Evolutionary conservation across 2,888 invertebrate species (phyloP).

Genomic region (Callimorpha dominula): DNA sequence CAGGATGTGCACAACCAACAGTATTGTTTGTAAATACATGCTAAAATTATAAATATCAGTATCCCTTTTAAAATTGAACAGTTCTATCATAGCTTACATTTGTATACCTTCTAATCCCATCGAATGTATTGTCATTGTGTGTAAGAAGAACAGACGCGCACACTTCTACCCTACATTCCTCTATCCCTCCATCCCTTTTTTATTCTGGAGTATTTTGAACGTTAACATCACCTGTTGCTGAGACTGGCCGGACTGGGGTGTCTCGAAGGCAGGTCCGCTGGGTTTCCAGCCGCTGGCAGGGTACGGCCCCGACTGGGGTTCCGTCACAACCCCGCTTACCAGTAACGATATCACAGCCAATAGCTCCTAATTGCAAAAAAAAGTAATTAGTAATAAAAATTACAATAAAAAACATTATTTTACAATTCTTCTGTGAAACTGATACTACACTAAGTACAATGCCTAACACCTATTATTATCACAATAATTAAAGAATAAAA

Average conservation of each 20-base stretch:
- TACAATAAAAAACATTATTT: too few relatives aligned
- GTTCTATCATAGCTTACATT: background rate
- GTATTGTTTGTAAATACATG: background rate
- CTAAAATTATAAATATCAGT: background rate
- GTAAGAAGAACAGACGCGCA: background rate
- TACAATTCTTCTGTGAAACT: too few relatives aligned
- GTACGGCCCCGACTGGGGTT: constrained; percentile 73
- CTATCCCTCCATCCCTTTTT: background rate
- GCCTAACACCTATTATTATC: too few relatives aligned
- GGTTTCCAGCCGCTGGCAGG: constrained; percentile 80
- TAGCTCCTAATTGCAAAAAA: constrained; percentile 59
- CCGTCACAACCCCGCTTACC: constrained; percentile 61
- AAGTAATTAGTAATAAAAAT: too few relatives aligned
- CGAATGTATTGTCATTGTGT: background rate
- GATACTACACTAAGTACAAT: too few relatives aligned
- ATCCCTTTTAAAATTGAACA: background rate
- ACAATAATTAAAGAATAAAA: too few relatives aligned
- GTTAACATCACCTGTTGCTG: constrained; percentile 36
- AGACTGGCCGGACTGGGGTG: constrained; percentile 62
- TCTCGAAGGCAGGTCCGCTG: constrained; percentile 74
- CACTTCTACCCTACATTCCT: background rate
- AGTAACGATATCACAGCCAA: constrained; percentile 66
- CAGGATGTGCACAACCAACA: background rate
- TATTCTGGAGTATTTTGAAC: background rate
- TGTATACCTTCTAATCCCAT: background rate